phyloP scores from a whole-genome alignment of 1,140 invertebrate genomes.

The Semibalanus balanoides region DNA sequence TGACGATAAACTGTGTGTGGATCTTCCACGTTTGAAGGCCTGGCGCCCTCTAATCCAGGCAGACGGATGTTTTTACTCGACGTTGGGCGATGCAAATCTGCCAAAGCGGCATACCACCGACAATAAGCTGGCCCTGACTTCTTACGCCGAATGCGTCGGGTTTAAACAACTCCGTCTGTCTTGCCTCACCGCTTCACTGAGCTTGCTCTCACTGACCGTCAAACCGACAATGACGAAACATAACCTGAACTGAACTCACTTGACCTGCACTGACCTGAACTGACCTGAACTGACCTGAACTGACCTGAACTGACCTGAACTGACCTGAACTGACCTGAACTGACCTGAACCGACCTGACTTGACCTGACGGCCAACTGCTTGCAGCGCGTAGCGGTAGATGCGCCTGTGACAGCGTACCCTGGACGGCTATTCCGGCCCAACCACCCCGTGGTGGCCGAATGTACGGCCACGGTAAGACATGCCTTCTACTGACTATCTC shows the following conservation, averaged over 20 bases:
- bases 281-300: constrained; percentile 7
- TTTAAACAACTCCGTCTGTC: neutral
- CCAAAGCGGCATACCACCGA: too few species aligned
- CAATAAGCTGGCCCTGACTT: too few species aligned
- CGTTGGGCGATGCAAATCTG: neutral
- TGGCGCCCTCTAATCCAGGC: neutral
- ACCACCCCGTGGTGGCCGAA: neutral
- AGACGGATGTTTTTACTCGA: neutral
- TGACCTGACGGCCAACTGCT: constrained; percentile 6
- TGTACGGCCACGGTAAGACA: neutral
- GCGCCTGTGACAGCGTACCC: neutral
- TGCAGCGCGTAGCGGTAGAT: neutral
- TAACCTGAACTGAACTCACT: neutral
- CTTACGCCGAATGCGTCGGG: too few species aligned
- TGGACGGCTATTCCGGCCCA: neutral
- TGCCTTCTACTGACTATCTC: neutral
- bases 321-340: constrained; percentile 15
- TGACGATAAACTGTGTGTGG: neutral
- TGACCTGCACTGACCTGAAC: constrained; percentile 15
- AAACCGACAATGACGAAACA: neutral
- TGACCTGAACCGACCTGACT: constrained; percentile 7
- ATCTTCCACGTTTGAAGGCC: neutral
- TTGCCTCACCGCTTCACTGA: neutral
- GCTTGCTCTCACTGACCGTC: neutral
- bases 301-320: constrained; percentile 5